phyloP scores from a whole-genome alignment of 2,797 vertebrate species.

The Spea hammondii region DNA sequence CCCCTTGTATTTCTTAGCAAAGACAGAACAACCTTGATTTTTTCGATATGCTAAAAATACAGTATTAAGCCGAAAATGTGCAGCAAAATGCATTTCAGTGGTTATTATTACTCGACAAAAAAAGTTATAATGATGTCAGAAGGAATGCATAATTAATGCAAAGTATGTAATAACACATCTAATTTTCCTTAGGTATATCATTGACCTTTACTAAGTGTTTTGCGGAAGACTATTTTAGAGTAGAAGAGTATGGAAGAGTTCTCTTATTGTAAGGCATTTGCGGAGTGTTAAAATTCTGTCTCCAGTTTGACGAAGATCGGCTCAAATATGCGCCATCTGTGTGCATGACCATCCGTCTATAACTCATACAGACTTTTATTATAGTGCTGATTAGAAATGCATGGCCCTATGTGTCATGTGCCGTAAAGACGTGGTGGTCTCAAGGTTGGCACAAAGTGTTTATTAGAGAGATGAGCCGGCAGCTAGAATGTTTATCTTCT shows the following conservation, averaged over 20 bases:
- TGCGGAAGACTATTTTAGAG: conserved; percentile 32
- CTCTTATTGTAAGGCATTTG: background rate
- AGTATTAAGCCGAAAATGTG: conserved; percentile 29
- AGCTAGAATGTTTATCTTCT: too few species aligned
- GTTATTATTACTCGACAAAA: conserved; percentile 25
- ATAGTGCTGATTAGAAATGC: too few species aligned
- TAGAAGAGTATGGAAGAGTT: conserved; percentile 7
- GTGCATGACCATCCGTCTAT: background rate
- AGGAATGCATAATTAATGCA: conserved; percentile 46
- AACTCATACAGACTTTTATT: background rate
- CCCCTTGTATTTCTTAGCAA: conserved; percentile 4
- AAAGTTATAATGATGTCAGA: conserved; percentile 28
- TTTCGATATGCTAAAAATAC: conserved; percentile 31
- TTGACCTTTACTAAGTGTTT: conserved; percentile 41
- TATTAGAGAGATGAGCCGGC: too few species aligned
- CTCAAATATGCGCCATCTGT: conserved; percentile 3
- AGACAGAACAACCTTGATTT: conserved; percentile 23
- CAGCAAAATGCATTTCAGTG: conserved; percentile 4
- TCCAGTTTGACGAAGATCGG: conserved; percentile 8
- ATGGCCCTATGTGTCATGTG: too few species aligned
- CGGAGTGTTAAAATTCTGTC: background rate
- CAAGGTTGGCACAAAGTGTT: too few species aligned
- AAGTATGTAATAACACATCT: conserved; percentile 40
- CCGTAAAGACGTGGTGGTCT: too few species aligned
- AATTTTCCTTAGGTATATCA: conserved; percentile 27